phyloP scores from a whole-genome alignment of 1,140 invertebrate species.

The Lutraria rhynchaena region DNA sequence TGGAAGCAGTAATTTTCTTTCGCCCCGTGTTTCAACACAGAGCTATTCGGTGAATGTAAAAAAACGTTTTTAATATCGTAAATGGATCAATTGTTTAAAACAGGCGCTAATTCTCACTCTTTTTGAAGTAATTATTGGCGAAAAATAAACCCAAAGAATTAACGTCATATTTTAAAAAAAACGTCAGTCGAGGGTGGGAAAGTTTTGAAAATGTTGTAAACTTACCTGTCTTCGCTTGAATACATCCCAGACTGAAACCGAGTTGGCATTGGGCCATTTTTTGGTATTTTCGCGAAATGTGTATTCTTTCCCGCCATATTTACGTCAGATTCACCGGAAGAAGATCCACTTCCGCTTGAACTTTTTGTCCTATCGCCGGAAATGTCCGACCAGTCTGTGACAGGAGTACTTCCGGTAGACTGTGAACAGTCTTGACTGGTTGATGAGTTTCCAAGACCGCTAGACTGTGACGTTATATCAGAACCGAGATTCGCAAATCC shows the following conservation, averaged over 20 bases:
- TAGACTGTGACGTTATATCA: constrained; percentile 31
- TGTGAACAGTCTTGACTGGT: constrained; percentile 56
- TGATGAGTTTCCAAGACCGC: constrained; percentile 43
- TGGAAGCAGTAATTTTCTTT: no score
- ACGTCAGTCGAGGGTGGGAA: no score
- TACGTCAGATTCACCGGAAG: constrained; percentile 13
- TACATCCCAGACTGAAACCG: neutral
- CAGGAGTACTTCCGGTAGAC: constrained; percentile 56
- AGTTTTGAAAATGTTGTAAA: no score
- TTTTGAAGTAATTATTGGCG: no score
- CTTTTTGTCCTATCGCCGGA: constrained; percentile 17
- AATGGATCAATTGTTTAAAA: no score
- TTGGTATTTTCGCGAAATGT: neutral
- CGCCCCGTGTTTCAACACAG: no score
- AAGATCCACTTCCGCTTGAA: constrained; percentile 27
- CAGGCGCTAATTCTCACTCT: no score
- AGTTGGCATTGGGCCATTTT: neutral
- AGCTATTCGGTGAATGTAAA: no score
- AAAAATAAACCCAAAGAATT: no score
- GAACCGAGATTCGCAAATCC: constrained; percentile 27
- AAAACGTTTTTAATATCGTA: no score
- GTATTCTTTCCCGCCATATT: constrained; percentile 27
- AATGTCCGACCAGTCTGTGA: constrained; percentile 43
- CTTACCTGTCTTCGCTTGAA: constrained; percentile 15
- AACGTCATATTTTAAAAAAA: no score